Evolutionary conservation across 92 coral and sea anemone species (phyloP).

Genomic region (Epizoanthus scotinus): DNA sequence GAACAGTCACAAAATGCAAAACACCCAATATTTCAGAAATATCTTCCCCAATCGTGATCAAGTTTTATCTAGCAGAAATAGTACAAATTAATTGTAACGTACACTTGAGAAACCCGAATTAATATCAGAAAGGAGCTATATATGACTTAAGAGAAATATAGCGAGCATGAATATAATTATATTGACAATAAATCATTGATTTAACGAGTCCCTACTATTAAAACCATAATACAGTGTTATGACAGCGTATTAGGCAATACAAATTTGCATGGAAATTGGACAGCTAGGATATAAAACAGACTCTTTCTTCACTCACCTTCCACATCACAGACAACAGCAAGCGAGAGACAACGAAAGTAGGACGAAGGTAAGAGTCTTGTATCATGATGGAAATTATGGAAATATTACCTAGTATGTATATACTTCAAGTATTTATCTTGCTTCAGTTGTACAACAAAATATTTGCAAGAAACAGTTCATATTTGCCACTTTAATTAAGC

Average conservation of each 20-base stretch:
- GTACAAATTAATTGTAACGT: slow-evolving; percentile 2
- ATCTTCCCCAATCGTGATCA: neutral
- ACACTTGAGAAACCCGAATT: slow-evolving; percentile 16
- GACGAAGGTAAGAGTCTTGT: no score
- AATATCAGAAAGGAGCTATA: slow-evolving; percentile 27
- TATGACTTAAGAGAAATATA: slow-evolving; percentile 4
- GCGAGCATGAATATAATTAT: neutral
- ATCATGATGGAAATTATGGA: no score
- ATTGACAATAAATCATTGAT: slow-evolving; percentile 8
- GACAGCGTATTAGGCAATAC: slow-evolving; percentile 7
- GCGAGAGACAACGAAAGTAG: neutral
- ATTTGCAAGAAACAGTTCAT: no score
- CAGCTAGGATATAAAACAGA: slow-evolving; percentile 5
- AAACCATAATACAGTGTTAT: slow-evolving; percentile 36
- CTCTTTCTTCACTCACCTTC: no score
- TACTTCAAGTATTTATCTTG: no score
- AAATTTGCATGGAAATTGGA: slow-evolving; percentile 40
- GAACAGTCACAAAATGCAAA: neutral
- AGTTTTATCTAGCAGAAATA: neutral
- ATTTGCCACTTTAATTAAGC: no score
- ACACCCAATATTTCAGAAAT: neutral
- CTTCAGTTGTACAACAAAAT: no score
- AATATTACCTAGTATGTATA: no score
- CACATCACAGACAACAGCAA: slow-evolving; percentile 8
- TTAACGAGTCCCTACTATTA: slow-evolving; percentile 31